Evolutionary conservation across 2,797 vertebrate species (phyloP), one percentile per base, ranked within the genome.

Genomic region (Gambelia wislizenii): DNA sequence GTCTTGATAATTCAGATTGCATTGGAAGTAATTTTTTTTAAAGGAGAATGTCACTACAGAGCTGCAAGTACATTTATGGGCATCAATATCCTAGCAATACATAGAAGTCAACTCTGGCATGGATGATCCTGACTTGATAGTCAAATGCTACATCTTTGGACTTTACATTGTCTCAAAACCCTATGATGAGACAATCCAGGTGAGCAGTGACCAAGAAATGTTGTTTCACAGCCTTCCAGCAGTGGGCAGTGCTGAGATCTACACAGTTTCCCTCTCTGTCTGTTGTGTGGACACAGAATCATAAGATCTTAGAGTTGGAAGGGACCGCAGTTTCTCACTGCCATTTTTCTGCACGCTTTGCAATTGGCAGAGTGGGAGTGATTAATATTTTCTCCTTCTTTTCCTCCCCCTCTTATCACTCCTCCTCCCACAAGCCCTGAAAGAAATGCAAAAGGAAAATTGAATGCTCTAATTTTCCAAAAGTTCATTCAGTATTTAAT

Each of bases 191-290:
- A 20, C 56, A 20, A 56, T 56, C 18, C 56, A 20, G 18, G 56
- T 59, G 1, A 22, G 20, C 56, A 59, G 20, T 59, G 20, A 59
- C 44, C 54, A 5, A 30, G 33, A 16, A 5, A 0, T 76, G 30
- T 22, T 10, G 27, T 64, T 76, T n/a, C 6, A 44, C 12, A 61
- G 76, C 27, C 74, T 42, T 22, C 77, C 77, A 80, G 86, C 77
- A 87, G 86, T 54, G 77, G 86, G 77, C 86, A 87, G 64, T 42
- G 49, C n/a, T 33, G n/a, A 33, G 16, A 56, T 12, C 44, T 13
- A 10, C 47, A 36, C 54, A n/a, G 4, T 33, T 56, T 67, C 42
- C 69, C 75, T 5, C 1, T 12, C 27, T 47, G 18, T 10, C 72
- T 33, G 39, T 1, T 22, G 56, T 22, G 56, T 25, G 56, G 56